Evolutionary conservation across 2,797 vertebrate species (phyloP).

Genomic region (Cryptoblepharus egeriae): DNA sequence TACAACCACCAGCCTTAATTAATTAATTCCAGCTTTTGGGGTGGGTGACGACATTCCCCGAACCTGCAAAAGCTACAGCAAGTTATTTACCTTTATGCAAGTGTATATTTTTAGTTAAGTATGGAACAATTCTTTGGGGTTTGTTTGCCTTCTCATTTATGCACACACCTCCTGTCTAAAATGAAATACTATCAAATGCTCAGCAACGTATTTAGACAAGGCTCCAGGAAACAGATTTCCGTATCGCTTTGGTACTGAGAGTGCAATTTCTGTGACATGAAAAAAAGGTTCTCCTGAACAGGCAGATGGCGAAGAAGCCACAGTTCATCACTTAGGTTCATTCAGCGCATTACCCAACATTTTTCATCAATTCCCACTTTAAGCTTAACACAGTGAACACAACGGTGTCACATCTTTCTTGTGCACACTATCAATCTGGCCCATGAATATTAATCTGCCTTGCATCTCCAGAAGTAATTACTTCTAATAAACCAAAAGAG

Average conservation of each 20-base stretch:
- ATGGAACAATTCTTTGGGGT: not conserved
- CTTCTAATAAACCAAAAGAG: slow-evolving; percentile 65
- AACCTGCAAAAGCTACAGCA: not conserved
- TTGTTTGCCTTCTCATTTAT: not conserved
- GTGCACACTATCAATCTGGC: slow-evolving; percentile 58
- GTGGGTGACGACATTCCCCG: not conserved
- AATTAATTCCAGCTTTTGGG: not conserved
- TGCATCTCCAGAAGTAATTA: slow-evolving; percentile 61
- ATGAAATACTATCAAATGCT: slow-evolving; percentile 63
- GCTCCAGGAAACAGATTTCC: slow-evolving; percentile 72
- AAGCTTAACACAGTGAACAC: slow-evolving; percentile 67
- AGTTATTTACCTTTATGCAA: not conserved
- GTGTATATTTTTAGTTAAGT: slow-evolving; percentile 4
- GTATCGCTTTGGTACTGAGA: slow-evolving; percentile 59
- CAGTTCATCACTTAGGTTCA: slow-evolving; percentile 72
- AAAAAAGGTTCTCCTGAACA: slow-evolving; percentile 60
- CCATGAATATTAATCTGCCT: slow-evolving; percentile 57
- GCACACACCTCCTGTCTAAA: slow-evolving; percentile 40
- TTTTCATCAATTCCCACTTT: slow-evolving; percentile 72
- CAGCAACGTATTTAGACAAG: slow-evolving; percentile 67
- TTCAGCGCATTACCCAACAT: slow-evolving; percentile 53
- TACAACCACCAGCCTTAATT: not conserved
- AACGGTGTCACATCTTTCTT: slow-evolving; percentile 57
- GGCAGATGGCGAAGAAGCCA: slow-evolving; percentile 74
- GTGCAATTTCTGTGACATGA: slow-evolving; percentile 65